These are phyloP conservation scores for Acanthosoma haemorrhoidale DNA, from an alignment of 2,888 invertebrate genomes.

Conservation along the genomic window DNA sequence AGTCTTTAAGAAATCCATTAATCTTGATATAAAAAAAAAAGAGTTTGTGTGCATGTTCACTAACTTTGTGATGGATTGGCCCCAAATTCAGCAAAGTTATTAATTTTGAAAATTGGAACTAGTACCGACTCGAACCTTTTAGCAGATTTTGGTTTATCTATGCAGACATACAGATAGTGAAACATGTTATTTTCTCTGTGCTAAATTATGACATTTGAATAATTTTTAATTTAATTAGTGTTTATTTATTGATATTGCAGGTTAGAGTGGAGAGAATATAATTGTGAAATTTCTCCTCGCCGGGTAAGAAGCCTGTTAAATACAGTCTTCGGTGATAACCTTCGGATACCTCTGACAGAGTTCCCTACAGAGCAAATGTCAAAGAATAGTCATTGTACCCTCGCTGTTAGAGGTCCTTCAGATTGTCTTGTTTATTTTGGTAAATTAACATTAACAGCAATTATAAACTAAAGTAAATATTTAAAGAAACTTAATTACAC, in stretches of 20 bases:
- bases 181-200: background rate
- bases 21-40: no score
- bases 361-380: slow-evolving; percentile 27
- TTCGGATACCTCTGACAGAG: slow-evolving; percentile 44
- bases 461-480: background rate
- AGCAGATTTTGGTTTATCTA: background rate
- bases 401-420: slow-evolving; percentile 43
- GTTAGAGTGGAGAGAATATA: slow-evolving; percentile 48
- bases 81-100: no score
- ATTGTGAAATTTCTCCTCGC: slow-evolving; percentile 44
- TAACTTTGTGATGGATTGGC: no score
- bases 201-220: background rate
- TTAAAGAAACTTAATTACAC: background rate
- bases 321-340: slow-evolving; percentile 49
- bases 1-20: no score
- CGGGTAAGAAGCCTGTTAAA: slow-evolving; percentile 46
- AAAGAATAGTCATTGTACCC: background rate
- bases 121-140: background rate
- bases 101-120: no score
- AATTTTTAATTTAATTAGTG: no score
- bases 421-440: slow-evolving; percentile 49
- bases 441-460: slow-evolving; percentile 42
- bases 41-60: no score
- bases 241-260: no score
- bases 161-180: no score